Evolutionary conservation across 2,113 vertebrate genomes (phyloP), one percentile per base, ranked within the genome.

Genomic region (Fregata magnificens): DNA sequence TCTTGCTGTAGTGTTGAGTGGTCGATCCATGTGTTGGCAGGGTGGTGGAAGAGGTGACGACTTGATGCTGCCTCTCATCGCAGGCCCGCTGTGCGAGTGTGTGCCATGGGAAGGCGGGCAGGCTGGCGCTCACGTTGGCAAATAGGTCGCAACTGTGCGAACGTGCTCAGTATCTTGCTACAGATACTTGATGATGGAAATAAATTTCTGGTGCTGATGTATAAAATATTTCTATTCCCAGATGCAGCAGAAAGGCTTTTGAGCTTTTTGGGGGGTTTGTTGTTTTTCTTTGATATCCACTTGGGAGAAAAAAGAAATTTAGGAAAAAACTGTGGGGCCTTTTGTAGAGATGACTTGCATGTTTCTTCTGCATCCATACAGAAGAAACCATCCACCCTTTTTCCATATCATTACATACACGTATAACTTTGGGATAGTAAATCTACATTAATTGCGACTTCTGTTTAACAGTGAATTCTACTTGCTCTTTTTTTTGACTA

Each of bases 101-200:
- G 63, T 25, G 73, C 50, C 10, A 4, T 7, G 52, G 38, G 31
- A 38, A n/a, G 44, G 19, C n/a, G 8, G 42, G 56, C 58, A n/a
- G 52, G 1, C 49, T n/a, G 24, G 17, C 21, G 83, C 91, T 56
- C 2, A 4, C 4, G 3, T 5, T 58, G 74, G 40, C 52, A 61
- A 10, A 34, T 24, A 24, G 10, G 19, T 38, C 61, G 32, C 10
- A 16, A 34, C 36, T 45, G 25, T 58, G 91, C 2, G 1, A 62
- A 24, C 18, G 34, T 38, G 49, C 79, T 79, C 62, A 24, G 47
- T 24, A 1, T 52, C 58, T 61, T 45, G 21, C 76, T 84, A 2
- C 0, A 0, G 24, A 13, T 47, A 16, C 5, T 0, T 8, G 13
- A 2, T 17, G 50, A 12, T 50, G 52, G 29, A 71, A 85, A 47